Evolutionary conservation across 2,797 vertebrate species (phyloP).

Genomic region (Coregonus sp.): DNA sequence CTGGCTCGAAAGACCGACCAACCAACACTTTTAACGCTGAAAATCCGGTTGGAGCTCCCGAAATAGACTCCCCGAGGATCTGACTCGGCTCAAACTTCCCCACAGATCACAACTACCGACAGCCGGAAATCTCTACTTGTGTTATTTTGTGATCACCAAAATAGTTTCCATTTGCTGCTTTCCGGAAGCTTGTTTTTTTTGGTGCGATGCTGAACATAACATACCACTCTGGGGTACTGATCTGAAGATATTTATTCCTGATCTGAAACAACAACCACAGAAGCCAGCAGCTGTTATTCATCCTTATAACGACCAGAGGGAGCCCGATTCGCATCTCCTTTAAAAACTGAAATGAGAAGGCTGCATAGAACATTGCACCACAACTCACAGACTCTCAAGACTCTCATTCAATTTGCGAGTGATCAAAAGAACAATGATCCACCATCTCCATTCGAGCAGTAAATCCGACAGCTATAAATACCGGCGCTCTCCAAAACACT

Average conservation of each 20-base stretch:
- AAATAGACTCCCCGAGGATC: slow-evolving; percentile 64
- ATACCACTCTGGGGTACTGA: neutral
- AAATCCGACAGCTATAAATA: slow-evolving; percentile 62
- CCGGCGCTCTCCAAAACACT: slow-evolving; percentile 36
- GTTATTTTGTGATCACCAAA: slow-evolving; percentile 2
- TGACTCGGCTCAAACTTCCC: slow-evolving; percentile 47
- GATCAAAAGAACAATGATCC: slow-evolving; percentile 23
- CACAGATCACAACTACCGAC: slow-evolving; percentile 44
- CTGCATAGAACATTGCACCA: neutral
- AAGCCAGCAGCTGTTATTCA: slow-evolving; percentile 15
- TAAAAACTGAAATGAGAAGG: neutral
- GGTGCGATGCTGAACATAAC: slow-evolving; percentile 6
- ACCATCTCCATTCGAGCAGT: slow-evolving; percentile 39
- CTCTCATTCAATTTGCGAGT: slow-evolving; percentile 50
- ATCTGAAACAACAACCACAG: slow-evolving; percentile 1
- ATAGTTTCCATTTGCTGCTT: slow-evolving; percentile 17
- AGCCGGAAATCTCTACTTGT: slow-evolving; percentile 24
- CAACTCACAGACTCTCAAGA: neutral
- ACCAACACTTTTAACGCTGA: slow-evolving; percentile 72
- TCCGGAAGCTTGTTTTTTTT: slow-evolving; percentile 26
- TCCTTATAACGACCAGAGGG: neutral
- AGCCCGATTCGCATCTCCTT: neutral
- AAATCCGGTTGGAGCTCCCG: slow-evolving; percentile 63
- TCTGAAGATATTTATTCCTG: neutral
- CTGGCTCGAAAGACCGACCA: slow-evolving; percentile 59